A percentile compares a stretch with the other conserved stretches of the same genome.
These are phyloP conservation scores for Zaprionus taronus DNA, from an alignment of 1,140 invertebrate species.

Conservation along the genomic window DNA sequence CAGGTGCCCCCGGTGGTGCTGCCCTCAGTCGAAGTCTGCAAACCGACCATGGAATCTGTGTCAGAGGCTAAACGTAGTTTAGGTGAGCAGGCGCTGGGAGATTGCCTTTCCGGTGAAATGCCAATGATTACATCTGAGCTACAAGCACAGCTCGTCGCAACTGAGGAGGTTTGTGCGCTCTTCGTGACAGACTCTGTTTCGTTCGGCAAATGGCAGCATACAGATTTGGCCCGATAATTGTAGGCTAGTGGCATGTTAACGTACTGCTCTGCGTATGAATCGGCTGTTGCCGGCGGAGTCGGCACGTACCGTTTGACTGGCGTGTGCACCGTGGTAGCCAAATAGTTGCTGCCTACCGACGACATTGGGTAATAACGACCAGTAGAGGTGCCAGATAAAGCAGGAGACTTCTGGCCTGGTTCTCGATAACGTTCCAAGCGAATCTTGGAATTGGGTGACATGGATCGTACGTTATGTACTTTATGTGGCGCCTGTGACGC, in stretches of 20 bases:
- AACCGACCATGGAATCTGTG: constrained; percentile 46
- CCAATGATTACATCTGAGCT: constrained; percentile 9
- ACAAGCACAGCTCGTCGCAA: constrained; percentile 36
- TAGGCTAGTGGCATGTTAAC: constrained; percentile 61
- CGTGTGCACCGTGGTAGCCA: constrained; percentile 80
- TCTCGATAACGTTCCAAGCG: constrained; percentile 72
- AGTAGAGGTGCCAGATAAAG: constrained; percentile 35
- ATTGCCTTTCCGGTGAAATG: neutral
- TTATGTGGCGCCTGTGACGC: constrained; percentile 13
- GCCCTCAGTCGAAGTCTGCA: constrained; percentile 24
- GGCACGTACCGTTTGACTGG: constrained; percentile 83
- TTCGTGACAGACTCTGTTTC: constrained; percentile 30
- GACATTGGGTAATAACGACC: constrained; percentile 50
- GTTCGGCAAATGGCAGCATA: constrained; percentile 53
- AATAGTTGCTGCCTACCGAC: constrained; percentile 63
- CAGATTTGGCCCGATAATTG: constrained; percentile 59
- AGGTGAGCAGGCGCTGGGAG: constrained; percentile 43
- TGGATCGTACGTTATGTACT: constrained; percentile 47
- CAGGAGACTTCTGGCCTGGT: constrained; percentile 39
- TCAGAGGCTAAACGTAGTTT: constrained; percentile 31
- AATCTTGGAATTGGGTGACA: constrained; percentile 71
- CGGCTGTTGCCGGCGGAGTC: constrained; percentile 77
- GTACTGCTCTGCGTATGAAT: constrained; percentile 65
- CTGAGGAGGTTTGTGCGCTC: constrained; percentile 45
- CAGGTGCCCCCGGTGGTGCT: constrained; percentile 56